phyloP scores from a whole-genome alignment of 2,113 vertebrate genomes.

The Chionodraco myersi region DNA sequence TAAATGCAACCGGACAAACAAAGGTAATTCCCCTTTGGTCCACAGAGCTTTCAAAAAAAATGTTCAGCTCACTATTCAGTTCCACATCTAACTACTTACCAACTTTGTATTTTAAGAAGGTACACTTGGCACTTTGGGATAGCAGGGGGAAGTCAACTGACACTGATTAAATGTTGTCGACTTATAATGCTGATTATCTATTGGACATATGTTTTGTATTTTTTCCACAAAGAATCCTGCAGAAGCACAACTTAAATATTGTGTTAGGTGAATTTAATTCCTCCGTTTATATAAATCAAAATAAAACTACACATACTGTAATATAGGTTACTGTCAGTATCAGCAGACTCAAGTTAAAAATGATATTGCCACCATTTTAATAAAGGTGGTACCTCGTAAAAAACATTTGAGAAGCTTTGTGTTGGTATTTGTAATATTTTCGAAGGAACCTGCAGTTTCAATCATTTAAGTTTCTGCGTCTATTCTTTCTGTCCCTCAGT shows the following conservation, averaged over 20 bases:
- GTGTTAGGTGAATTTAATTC: too few relatives aligned
- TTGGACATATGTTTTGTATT: too few relatives aligned
- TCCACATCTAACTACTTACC: neutral
- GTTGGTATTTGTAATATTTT: neutral
- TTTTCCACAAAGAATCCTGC: too few relatives aligned
- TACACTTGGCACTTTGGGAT: neutral
- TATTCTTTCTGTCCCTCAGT: conserved; percentile 38
- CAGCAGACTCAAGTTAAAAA: neutral
- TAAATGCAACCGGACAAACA: neutral
- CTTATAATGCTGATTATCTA: too few relatives aligned
- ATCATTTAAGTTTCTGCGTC: conserved; percentile 8
- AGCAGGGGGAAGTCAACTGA: neutral
- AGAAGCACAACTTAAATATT: too few relatives aligned
- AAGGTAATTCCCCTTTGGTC: neutral
- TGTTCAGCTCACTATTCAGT: neutral
- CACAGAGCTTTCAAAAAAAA: neutral
- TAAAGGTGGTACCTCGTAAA: neutral
- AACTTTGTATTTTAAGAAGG: neutral
- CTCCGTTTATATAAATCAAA: neutral
- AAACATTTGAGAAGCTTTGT: neutral
- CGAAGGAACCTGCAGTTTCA: too few relatives aligned
- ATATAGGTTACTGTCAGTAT: neutral
- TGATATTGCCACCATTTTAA: neutral
- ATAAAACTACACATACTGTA: neutral
- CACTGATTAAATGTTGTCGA: too few relatives aligned